Conservation (phyloP, 2,113 vertebrate species). For the Strigops habroptila region DNA sequence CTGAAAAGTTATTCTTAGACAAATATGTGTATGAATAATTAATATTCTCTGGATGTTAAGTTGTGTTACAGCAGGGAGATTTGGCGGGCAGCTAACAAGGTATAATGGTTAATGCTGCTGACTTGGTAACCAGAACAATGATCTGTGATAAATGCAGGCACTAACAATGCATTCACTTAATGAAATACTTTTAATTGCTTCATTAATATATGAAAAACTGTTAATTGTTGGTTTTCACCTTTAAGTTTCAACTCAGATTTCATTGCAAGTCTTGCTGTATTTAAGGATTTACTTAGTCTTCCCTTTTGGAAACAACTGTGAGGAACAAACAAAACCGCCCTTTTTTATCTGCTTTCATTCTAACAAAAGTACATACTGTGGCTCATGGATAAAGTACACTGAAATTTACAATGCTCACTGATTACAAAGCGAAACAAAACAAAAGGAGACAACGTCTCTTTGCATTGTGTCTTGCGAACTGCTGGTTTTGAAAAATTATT, state of each 20-base stretch:
- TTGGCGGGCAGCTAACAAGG: background rate
- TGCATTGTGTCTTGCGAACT: background rate
- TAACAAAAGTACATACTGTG: background rate
- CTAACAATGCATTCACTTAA: background rate
- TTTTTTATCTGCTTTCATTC: background rate
- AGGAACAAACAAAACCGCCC: background rate
- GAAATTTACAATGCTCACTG: background rate
- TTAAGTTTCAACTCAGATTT: background rate
- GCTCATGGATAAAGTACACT: background rate
- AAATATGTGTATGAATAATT: constrained; percentile 25
- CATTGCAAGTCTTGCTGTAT: background rate
- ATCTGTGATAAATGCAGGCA: background rate
- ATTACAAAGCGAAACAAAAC: background rate
- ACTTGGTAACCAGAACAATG: background rate
- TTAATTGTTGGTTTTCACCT: background rate
- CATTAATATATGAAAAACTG: background rate
- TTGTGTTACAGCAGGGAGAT: background rate
- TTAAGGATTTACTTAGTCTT: background rate
- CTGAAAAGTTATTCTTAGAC: constrained; percentile 12
- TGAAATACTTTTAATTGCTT: background rate
- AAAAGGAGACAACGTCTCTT: background rate
- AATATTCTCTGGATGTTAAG: background rate
- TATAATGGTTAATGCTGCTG: background rate
- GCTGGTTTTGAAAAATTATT: background rate
- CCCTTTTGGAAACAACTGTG: background rate